Base-by-base conservation (phyloP, 53 echinoderm and acorn worm species). In the Glandiceps talaboti region DNA sequence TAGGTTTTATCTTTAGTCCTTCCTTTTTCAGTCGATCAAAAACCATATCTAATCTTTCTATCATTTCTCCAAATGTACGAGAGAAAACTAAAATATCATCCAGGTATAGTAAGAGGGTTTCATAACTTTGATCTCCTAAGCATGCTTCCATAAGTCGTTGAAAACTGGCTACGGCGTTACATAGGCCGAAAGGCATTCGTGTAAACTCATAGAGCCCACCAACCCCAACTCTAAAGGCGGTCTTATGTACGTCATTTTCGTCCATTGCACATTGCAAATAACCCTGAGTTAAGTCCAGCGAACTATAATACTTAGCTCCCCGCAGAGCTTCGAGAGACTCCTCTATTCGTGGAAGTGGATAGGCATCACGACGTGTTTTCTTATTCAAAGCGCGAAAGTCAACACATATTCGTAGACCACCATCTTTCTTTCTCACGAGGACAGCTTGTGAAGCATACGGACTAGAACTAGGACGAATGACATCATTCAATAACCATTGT, bases 361-460 rank as follows among this genome's bases (percentile, higher is more conserved):
- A 89, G 14, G 89, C 92, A 77, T 92, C 92, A 29, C 80, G 80
- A 33, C 83, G 89, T 10, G 92, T 92, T 33, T 92, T 92, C 26
- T 32, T 73, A 30, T 92, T 87, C 25, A 90, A 82, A n/a, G 82
- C 76, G 14, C 92, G 32, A 30, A 87, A 89, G 32, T 92, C 92
- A 1, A 91, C 88, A 72, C 91, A 86, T 25, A 89, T 33, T 28
- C 85, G 77, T n/a, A 92, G 80, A 32, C 72, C 84, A 1, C 89
- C 87, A 78, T 87, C 89, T 29, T 86, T 83, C 76, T 89, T 86
- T 33, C 86, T 73, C 0, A 91, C 77, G 14, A 86, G 75, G 75
- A 89, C 89, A 26, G 88, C 88, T 0, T 85, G 88, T 25, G 88
- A 85, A 0, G 91, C 92, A 77, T 86, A 89, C 0, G 92, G 86